Evolutionary conservation across 2,888 invertebrate genomes (phyloP), one percentile per base, ranked within the genome.

Genomic region (Mesorhabditis belari): DNA sequence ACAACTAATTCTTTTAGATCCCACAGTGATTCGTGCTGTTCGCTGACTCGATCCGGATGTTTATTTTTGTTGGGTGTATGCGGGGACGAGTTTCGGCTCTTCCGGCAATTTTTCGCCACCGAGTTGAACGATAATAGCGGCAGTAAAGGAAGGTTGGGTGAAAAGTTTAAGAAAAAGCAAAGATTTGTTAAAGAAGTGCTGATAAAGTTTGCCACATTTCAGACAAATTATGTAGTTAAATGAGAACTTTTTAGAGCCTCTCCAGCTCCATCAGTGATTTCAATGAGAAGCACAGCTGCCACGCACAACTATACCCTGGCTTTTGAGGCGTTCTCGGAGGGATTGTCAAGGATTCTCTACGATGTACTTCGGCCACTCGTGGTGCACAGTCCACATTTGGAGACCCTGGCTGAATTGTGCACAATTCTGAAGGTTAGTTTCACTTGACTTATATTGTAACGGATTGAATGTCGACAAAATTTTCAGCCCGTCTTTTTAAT

Each of bases 341-440:
- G 66, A 55, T 63, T 77, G 51, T 77, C 73, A 50, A 60, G 75
- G 19, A 56, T 75, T 1, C 66, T 79, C n/a, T 98, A 98, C 81
- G 96, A 98, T 81, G 88, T 88, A 4, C 84, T 98, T 68, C 86
- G 96, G 2, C 96, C 98, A 0, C 88, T 91, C 74, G 89, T 98
- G 60, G 93, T 98, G 66, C 91, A 93, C 82, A 91, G 96, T 65
- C 92, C 93, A 81, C 96, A 98, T 82, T 85, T 98, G 80, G 98
- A 98, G 85, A 95, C 96, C 0, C 85, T 98, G 25, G 91, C 95
- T 0, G 98, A 98, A 83, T 87, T 98, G 56, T 96, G 96, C 81
- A 89, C 90, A 50, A 94, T 96, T 72, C 83, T 96, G 49, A 86
- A 91, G 65, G 89, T 56, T 49, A 21, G 3, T 68, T 24, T 57